Conservation (phyloP, 2,797 vertebrate genomes). For the Sphenopsis melanotis region DNA sequence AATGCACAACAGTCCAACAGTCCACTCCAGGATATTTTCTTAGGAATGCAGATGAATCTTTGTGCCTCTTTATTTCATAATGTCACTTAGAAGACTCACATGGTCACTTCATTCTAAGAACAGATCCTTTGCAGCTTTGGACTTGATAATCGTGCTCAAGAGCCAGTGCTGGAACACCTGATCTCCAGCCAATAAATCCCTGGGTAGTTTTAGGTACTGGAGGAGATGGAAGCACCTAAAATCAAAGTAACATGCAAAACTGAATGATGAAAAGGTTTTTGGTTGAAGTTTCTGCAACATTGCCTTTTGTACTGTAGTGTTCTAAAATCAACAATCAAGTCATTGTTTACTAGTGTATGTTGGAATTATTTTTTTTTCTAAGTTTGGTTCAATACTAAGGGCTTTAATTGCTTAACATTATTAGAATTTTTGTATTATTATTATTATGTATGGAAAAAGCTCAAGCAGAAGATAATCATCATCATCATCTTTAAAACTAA, state of each 20-base stretch:
- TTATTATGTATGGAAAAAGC: background rate
- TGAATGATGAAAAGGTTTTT: background rate
- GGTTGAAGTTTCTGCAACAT: background rate
- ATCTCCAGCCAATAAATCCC: conserved; percentile 88
- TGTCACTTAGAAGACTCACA: conserved; percentile 67
- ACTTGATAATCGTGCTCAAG: conserved; percentile 68
- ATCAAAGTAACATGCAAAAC: background rate
- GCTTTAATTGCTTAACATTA: background rate
- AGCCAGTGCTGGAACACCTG: conserved; percentile 65
- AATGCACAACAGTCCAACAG: background rate
- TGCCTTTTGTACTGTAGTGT: background rate
- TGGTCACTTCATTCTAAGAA: conserved; percentile 75
- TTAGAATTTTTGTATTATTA: background rate
- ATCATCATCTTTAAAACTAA: background rate
- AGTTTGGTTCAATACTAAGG: background rate
- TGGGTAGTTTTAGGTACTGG: conserved; percentile 82
- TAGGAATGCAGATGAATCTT: background rate
- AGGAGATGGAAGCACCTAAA: conserved; percentile 80
- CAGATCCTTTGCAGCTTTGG: conserved; percentile 75
- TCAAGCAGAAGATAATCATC: background rate
- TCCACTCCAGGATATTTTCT: background rate
- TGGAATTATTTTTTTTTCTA: background rate
- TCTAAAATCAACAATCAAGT: background rate
- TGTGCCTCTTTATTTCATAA: background rate
- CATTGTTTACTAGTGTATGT: background rate